A percentile compares a stretch with the other conserved stretches of the same genome.
phyloP scores from a whole-genome alignment of 2,113 vertebrate genomes.

The Oryzias melastigma region DNA sequence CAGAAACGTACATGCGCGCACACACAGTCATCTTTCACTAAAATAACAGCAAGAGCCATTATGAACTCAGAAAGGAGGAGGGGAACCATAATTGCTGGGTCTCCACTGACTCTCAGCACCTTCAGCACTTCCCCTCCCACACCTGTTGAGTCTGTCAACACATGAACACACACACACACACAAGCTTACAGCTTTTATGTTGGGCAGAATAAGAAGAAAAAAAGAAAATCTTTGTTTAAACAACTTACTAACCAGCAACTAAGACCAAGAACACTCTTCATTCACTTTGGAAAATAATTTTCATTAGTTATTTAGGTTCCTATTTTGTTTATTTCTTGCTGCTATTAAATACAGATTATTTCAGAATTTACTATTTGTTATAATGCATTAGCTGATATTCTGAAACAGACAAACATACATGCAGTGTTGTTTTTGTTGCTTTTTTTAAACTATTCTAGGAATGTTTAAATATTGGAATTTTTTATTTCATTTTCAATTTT shows the following conservation, averaged over 20 bases:
- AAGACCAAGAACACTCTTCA: too few relatives aligned
- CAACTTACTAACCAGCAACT: too few relatives aligned
- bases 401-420: neutral
- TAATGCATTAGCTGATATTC: neutral
- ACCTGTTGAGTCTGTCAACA: constrained; percentile 25
- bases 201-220: too few relatives aligned
- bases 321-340: too few relatives aligned
- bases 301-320: too few relatives aligned
- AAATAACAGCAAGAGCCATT: constrained; percentile 22
- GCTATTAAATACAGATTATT: too few relatives aligned
- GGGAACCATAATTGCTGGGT: constrained; percentile 10
- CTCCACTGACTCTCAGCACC: constrained; percentile 29
- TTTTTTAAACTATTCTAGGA: too few relatives aligned
- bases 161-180: constrained; percentile 6
- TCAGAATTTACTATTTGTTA: neutral
- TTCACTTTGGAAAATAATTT: too few relatives aligned
- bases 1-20: neutral
- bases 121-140: constrained; percentile 26
- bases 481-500: too few relatives aligned
- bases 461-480: too few relatives aligned
- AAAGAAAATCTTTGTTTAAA: too few relatives aligned
- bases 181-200: neutral
- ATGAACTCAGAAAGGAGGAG: neutral
- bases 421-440: too few relatives aligned
- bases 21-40: neutral